phyloP scores from a whole-genome alignment of 30 jellyfish, hydroid and myxozoan genomes.

The Aurelia sp. region DNA sequence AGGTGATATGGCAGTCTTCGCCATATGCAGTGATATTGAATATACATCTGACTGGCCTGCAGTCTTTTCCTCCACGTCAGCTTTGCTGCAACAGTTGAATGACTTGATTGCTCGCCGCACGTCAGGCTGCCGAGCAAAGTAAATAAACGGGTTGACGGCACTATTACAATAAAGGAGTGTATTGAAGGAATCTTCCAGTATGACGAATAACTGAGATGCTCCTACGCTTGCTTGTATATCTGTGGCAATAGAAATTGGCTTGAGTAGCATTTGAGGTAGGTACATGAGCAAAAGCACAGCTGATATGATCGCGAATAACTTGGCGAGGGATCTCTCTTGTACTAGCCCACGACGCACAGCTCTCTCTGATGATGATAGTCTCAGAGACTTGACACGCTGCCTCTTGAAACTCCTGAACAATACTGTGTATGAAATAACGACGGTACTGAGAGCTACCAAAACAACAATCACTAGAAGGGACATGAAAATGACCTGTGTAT shows the following conservation, averaged over 20 bases:
- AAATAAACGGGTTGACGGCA: slow-evolving; percentile 47
- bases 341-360: not conserved
- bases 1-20: too few relatives aligned
- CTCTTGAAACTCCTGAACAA: slow-evolving; percentile 24
- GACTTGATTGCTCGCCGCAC: slow-evolving; percentile 22
- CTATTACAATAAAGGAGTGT: slow-evolving; percentile 24
- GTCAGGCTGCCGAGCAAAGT: slow-evolving; percentile 18
- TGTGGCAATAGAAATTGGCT: slow-evolving; percentile 28
- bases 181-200: slow-evolving; percentile 32
- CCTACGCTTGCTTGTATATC: not conserved
- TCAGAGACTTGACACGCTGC: slow-evolving; percentile 3
- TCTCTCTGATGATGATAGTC: slow-evolving; percentile 8
- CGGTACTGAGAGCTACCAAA: not conserved
- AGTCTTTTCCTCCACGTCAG: not conserved
- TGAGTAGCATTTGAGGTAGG: slow-evolving; percentile 48
- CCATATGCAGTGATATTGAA: too few relatives aligned
- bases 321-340: slow-evolving; percentile 29
- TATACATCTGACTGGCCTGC: too few relatives aligned
- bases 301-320: slow-evolving; percentile 20
- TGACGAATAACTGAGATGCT: not conserved
- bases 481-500: slow-evolving; percentile 23
- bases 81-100: not conserved
- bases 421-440: slow-evolving; percentile 4
- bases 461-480: slow-evolving; percentile 23
- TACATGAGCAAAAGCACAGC: slow-evolving; percentile 7